Conservation (phyloP, 2,113 vertebrate genomes). For the Myiozetetes cayanensis region DNA sequence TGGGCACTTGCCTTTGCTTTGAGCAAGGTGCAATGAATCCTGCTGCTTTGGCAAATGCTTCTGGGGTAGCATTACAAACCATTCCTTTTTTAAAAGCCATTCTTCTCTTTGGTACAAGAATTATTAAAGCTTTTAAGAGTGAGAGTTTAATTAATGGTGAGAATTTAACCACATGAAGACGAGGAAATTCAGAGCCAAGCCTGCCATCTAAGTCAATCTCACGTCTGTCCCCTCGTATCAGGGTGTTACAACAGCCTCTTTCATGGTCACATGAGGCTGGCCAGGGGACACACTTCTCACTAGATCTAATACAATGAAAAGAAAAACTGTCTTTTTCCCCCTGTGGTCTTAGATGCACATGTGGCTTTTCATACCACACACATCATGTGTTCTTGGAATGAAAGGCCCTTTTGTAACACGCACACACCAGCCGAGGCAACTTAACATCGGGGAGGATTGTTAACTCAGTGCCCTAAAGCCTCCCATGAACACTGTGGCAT, state of each 20-base stretch:
- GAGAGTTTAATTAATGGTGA: neutral
- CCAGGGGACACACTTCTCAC: slow-evolving; percentile 52
- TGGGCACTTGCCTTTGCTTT: neutral
- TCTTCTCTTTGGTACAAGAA: neutral
- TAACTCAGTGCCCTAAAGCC: slow-evolving; percentile 28
- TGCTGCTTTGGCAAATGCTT: slow-evolving; percentile 12
- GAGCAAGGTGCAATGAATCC: neutral
- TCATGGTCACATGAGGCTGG: slow-evolving; percentile 56
- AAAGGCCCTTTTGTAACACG: slow-evolving; percentile 40
- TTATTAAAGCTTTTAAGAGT: neutral
- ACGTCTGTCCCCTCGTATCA: neutral
- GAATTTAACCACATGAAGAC: neutral
- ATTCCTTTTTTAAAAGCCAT: neutral
- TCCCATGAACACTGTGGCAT: slow-evolving; percentile 10
- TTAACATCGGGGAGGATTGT: slow-evolving; percentile 60
- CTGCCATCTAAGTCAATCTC: slow-evolving; percentile 35
- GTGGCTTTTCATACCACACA: slow-evolving; percentile 61
- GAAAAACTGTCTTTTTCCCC: slow-evolving; percentile 64
- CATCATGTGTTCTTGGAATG: slow-evolving; percentile 65
- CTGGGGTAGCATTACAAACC: neutral
- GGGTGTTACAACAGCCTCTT: slow-evolving; percentile 55
- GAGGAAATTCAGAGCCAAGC: slow-evolving; percentile 8
- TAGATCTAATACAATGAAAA: slow-evolving; percentile 54
- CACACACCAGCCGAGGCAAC: slow-evolving; percentile 47
- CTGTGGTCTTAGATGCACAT: slow-evolving; percentile 69